A percentile compares a stretch with the other conserved stretches of the same genome.
Conservation (phyloP, 2,113 vertebrate species). For the Charadrius vociferus region DNA sequence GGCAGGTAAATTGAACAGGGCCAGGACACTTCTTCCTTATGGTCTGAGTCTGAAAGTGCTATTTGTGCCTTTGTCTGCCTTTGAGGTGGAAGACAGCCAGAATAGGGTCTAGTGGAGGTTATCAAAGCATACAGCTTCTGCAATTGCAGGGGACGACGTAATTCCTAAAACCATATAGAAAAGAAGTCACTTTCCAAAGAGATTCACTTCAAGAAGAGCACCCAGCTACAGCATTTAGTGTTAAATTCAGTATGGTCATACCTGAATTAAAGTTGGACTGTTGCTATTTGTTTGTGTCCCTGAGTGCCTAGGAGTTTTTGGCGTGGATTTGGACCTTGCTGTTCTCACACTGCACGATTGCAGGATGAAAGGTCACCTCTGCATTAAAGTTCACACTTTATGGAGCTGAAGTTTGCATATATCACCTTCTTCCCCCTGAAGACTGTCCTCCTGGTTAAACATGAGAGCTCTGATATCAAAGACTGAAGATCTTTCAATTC, state of each 20-base stretch:
- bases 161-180: neutral
- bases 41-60: neutral
- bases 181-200: neutral
- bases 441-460: neutral
- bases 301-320: neutral
- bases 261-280: neutral
- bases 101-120: neutral
- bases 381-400: neutral
- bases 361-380: neutral
- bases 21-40: neutral
- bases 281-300: neutral
- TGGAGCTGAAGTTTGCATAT: neutral
- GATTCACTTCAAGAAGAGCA: neutral
- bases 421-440: neutral
- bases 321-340: neutral
- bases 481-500: neutral
- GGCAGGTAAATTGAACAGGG: neutral
- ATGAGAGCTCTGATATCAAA: constrained; percentile 5
- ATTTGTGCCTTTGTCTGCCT: neutral
- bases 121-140: neutral
- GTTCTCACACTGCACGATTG: neutral
- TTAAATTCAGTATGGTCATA: neutral
- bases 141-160: neutral
- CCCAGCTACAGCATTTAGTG: neutral
- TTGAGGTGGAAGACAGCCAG: neutral